Base-by-base conservation (phyloP, 2,888 invertebrate species). In the Parnassius apollo region DNA sequence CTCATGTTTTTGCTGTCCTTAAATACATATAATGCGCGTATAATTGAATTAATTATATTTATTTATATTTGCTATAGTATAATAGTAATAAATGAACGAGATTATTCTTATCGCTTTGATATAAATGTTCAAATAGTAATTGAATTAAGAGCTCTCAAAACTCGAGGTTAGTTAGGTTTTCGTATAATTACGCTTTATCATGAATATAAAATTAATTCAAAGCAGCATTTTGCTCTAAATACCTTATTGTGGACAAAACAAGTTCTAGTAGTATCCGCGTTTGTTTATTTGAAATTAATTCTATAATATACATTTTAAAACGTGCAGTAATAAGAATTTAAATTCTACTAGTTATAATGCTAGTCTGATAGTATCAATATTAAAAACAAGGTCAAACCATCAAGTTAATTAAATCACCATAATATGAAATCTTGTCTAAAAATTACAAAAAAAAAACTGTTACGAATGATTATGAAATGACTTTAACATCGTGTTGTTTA, bases 151-250 rank as follows among this genome's bases (percentile, higher is more conserved):
- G 54, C 42, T 35, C 25, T 46, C n/a, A 42, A 35, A 53, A 4
- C 35, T 18, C 13, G n/a, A 10, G 44, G 13, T 48, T 13, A 8
- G 22, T 56, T 45, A 45, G 45, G 7, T 44, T 57, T 54, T 13
- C 11, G 25, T 54, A 42, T 42, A 52, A 54, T 58, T 50, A 62
- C 25, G 44, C 35, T 13, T 25, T 46, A 51, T 25, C 49, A 58
- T 55, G 2, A 55, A 42, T 59, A 59, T 50, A 11, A 55, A 59
- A 59, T 51, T 11, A 51, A 63, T 55, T 58, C 22, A 57, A 62
- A 44, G 7, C 11, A 52, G 22, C 25, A 22, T 35, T 54, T 18
- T 63, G 50, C n/a, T 55, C 54, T 59, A 59, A 63, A 63, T 63
- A 59, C 45, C 45, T 59, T 59, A 18, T 35, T 45, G 12, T 8